phyloP scores from a whole-genome alignment of 2,888 invertebrate genomes.

The Pelosia muscerda region DNA sequence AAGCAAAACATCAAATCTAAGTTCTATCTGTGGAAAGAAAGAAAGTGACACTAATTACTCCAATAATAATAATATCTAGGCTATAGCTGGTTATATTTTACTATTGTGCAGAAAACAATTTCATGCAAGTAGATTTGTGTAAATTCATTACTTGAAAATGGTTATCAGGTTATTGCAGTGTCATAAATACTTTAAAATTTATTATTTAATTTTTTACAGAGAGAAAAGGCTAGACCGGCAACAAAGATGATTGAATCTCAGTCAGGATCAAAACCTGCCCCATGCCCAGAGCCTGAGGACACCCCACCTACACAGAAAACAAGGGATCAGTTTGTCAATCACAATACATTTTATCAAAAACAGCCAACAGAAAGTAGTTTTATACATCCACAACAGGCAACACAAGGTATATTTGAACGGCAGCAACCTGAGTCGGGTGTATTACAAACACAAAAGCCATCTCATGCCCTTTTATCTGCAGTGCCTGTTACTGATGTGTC shows the following conservation, averaged over 20 bases:
- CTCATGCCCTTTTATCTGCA: conserved; percentile 12
- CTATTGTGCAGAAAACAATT: neutral
- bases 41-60: neutral
- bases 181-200: neutral
- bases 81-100: neutral
- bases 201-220: conserved; percentile 52
- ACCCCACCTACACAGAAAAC: conserved; percentile 43
- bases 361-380: neutral
- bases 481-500: conserved; percentile 15
- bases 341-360: neutral
- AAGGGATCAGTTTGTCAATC: neutral
- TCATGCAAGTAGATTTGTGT: neutral
- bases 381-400: neutral
- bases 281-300: conserved; percentile 67
- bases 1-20: too few relatives aligned
- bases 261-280: conserved; percentile 38
- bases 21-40: too few relatives aligned
- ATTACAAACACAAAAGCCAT: conserved; percentile 4
- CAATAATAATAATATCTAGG: neutral
- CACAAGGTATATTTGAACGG: conserved; percentile 2
- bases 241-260: conserved; percentile 47
- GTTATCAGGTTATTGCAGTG: neutral
- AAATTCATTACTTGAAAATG: neutral
- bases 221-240: conserved; percentile 61
- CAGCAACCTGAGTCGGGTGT: conserved; percentile 4